A percentile compares a stretch with the other conserved stretches of the same genome.
Evolutionary conservation across 2,113 vertebrate species (phyloP).

Genomic region (Pedetes capensis): DNA sequence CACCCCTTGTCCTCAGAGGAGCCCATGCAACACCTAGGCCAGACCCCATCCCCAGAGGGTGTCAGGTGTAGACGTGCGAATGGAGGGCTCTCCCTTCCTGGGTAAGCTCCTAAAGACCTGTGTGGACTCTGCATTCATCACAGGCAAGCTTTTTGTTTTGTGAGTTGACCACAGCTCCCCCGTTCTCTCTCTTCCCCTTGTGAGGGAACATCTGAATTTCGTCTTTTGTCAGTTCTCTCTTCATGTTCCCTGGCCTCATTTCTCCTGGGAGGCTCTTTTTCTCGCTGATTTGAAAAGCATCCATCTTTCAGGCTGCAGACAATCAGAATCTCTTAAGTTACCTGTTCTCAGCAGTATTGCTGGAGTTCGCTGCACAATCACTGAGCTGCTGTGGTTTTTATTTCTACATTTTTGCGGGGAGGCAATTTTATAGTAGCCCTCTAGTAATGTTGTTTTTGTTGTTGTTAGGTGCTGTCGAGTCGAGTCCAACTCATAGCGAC

Average conservation of each 20-base stretch:
- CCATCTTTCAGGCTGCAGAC: not conserved
- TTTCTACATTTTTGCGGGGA: not conserved
- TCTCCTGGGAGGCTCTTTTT: constrained; percentile 17
- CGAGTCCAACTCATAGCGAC: no score
- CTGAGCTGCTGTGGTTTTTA: not conserved
- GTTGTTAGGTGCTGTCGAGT: no score
- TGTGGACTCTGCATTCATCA: not conserved
- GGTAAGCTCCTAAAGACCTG: not conserved
- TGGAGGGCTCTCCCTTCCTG: not conserved
- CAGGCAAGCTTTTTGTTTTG: no score
- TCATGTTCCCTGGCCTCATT: not conserved
- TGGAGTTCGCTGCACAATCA: not conserved
- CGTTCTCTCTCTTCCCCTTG: not conserved
- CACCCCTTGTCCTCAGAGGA: no score
- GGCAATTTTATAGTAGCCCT: not conserved
- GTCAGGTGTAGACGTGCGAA: not conserved
- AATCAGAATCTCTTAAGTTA: constrained; percentile 25
- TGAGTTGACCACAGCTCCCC: rapidly evolving
- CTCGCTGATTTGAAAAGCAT: not conserved
- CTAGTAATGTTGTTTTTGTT: no score
- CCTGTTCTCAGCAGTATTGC: not conserved
- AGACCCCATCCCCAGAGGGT: not conserved
- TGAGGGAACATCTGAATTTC: not conserved
- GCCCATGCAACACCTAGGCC: not conserved
- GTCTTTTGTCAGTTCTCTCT: constrained; percentile 4